Base-by-base conservation (phyloP, 2,797 vertebrate genomes). In the Florisuga fusca region DNA sequence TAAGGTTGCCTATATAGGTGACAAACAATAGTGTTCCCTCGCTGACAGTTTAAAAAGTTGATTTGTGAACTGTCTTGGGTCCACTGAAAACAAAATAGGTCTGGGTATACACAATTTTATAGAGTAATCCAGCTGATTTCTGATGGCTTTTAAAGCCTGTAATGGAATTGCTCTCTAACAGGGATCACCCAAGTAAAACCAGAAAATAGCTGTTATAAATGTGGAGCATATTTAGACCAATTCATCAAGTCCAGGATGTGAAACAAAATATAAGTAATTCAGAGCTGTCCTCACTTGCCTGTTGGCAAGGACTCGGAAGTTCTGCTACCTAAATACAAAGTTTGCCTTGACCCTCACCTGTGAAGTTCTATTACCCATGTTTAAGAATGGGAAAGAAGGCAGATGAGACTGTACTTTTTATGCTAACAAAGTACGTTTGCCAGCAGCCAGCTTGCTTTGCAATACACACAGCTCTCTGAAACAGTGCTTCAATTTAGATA, bases 371-470 rank as follows among this genome's bases (percentile, higher is more conserved):
- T 29, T 10, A 73, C 22, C 36, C 66, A 12, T 34, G 36, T 6
- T 43, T 31, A 55, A 29, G 26, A 92, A 83, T 8, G 31, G 61
- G 51, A 51, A 85, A 79, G 85, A 48, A 53, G 23, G 20, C 72
- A 92, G 78, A 68, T 69, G 36, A 84, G 57, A 79, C 71, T 84
- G 89, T 76, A 41, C 25, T 25, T 51, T 80, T 36, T 33, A 10
- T 31, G n/a, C 33, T 79, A 66, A 58, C 19, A 10, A 64, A 43
- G n/a, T 3, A 14, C 2, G 6, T 53, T 84, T 88, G 69, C 46
- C 20, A 72, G 46, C 38, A 90, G 62, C 8, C 36, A 75, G 41
- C 11, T 48, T 50, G 25, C 43, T 63, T 19, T 29, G 45, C 1
- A 0, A 45, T 14, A 74, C 11, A 77, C 50, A 38, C 27, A 86